A percentile compares a stretch with the other conserved stretches of the same genome.
These are phyloP conservation scores for Oreochromis niloticus DNA, from an alignment of 2,113 vertebrate species.

Conservation along the genomic window DNA sequence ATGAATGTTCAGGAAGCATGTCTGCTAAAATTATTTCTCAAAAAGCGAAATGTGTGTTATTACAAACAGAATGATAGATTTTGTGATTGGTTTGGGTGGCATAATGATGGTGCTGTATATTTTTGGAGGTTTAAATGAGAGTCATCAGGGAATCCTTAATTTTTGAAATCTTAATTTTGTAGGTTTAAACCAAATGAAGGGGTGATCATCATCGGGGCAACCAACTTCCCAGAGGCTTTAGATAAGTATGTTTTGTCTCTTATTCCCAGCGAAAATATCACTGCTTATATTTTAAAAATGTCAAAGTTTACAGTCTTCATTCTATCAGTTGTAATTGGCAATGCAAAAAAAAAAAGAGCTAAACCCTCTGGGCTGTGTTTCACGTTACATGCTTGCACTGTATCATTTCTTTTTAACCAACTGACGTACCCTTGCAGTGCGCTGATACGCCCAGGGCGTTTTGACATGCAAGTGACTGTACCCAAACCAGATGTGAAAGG, in stretches of 20 bases:
- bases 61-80: not conserved
- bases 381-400: not conserved
- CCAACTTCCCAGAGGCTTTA: constrained; percentile 96
- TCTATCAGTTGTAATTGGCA: not conserved
- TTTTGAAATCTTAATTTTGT: not conserved
- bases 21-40: not conserved
- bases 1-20: not conserved
- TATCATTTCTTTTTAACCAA: not conserved
- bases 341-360: not conserved
- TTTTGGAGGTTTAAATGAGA: not conserved
- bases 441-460: constrained; percentile 92
- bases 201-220: constrained; percentile 96
- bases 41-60: not conserved
- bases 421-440: constrained; percentile 69
- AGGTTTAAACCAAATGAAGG: constrained; percentile 98
- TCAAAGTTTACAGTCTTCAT: not conserved
- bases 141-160: not conserved
- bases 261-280: not conserved
- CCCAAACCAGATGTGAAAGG: constrained; percentile 94
- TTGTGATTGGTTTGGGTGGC: not conserved
- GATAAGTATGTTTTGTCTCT: constrained; percentile 83
- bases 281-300: not conserved
- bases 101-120: not conserved
- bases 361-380: fast-evolving
- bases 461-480: constrained; percentile 98